These are phyloP conservation scores for Leptinotarsa haldemani DNA, from an alignment of 2,888 invertebrate genomes.

Conservation along the genomic window DNA sequence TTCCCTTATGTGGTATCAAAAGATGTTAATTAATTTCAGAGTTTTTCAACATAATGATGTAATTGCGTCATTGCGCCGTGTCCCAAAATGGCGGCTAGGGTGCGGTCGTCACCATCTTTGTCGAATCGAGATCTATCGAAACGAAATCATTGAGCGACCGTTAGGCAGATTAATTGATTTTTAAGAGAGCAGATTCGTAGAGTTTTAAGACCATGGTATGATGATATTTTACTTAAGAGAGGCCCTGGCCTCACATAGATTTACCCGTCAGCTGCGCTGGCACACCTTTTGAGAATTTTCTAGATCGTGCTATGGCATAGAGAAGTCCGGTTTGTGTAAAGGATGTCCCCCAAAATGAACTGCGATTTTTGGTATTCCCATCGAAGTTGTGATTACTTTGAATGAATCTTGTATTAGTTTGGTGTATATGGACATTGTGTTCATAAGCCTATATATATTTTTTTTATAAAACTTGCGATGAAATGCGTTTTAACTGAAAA, in stretches of 20 bases:
- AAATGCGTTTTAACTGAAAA: background rate
- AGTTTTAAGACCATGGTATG: slow-evolving; percentile 33
- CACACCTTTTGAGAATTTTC: slow-evolving; percentile 35
- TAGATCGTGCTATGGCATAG: slow-evolving; percentile 35
- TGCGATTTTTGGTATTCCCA: slow-evolving; percentile 1
- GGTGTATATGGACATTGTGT: slow-evolving; percentile 10
- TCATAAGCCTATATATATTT: background rate
- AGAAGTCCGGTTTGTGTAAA: slow-evolving; percentile 27
- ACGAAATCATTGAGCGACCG: slow-evolving; percentile 22
- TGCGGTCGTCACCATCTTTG: slow-evolving; percentile 33
- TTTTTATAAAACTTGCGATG: slow-evolving; percentile 2
- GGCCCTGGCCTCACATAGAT: slow-evolving; percentile 31
- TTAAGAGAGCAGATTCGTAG: slow-evolving; percentile 11
- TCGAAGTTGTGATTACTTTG: background rate
- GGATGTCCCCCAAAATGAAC: slow-evolving; percentile 29
- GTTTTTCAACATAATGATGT: slow-evolving; percentile 34
- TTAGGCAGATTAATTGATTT: slow-evolving; percentile 21
- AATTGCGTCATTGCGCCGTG: slow-evolving; percentile 26
- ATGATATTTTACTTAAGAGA: slow-evolving; percentile 32
- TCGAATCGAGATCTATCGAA: slow-evolving; percentile 21
- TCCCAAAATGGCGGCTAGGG: slow-evolving; percentile 40
- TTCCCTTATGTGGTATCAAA: slow-evolving; percentile 29
- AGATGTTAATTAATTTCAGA: slow-evolving; percentile 39
- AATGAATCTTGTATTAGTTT: background rate
- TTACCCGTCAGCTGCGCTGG: slow-evolving; percentile 30